phyloP scores from a whole-genome alignment of 2,888 invertebrate species.

The Endotricha flammealis region DNA sequence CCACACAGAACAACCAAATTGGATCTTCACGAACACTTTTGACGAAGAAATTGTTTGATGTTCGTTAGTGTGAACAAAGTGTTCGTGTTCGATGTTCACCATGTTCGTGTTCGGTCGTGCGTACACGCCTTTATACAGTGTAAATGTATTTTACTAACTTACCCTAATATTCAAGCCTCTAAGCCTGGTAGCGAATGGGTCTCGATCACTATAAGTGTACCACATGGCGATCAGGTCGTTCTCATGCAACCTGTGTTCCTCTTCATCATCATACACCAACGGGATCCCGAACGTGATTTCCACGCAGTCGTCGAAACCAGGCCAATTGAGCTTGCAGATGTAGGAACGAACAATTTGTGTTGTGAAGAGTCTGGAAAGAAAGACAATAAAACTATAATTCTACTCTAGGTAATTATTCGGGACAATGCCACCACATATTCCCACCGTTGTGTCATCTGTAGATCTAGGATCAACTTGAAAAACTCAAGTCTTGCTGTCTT shows the following conservation, averaged over 20 bases:
- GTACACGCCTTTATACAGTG: too few relatives aligned
- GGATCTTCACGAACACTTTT: too few relatives aligned
- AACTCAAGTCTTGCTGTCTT: too few relatives aligned
- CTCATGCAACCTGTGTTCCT: slow-evolving; percentile 37
- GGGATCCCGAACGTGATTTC: slow-evolving; percentile 55
- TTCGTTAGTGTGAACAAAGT: too few relatives aligned
- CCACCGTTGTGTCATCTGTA: too few relatives aligned
- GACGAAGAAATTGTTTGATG: too few relatives aligned
- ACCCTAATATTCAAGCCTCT: slow-evolving; percentile 48
- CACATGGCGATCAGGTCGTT: slow-evolving; percentile 56
- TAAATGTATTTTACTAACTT: slow-evolving; percentile 20
- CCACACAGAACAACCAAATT: too few relatives aligned
- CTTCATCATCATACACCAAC: slow-evolving; percentile 43
- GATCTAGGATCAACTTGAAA: too few relatives aligned
- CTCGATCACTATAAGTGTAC: slow-evolving; percentile 35
- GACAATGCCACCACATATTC: too few relatives aligned
- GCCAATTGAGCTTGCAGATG: slow-evolving; percentile 63
- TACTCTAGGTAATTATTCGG: neutral
- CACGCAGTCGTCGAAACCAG: slow-evolving; percentile 49
- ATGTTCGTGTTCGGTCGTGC: too few relatives aligned
- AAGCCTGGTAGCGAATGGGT: slow-evolving; percentile 45
- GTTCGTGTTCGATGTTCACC: too few relatives aligned
- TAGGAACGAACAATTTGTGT: slow-evolving; percentile 47
- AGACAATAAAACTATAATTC: neutral
- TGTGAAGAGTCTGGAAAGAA: slow-evolving; percentile 46